phyloP scores from a whole-genome alignment of 2,888 invertebrate species.

The Pseudococcus viburni region DNA sequence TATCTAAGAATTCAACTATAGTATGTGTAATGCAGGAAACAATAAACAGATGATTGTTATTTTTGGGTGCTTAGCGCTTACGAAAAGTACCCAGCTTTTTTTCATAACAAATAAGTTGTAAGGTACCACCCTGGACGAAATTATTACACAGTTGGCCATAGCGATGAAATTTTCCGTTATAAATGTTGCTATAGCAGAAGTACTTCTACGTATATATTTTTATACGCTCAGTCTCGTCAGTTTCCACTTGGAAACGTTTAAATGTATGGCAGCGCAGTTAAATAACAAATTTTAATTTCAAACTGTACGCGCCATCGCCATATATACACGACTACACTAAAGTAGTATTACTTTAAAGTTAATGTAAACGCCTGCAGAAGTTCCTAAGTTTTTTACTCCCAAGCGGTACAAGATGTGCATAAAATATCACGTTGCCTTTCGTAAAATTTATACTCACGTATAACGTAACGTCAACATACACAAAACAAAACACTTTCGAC shows the following conservation, averaged over 20 bases:
- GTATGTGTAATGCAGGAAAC: too few relatives aligned
- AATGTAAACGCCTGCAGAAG: slow-evolving; percentile 16
- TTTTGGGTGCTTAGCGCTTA: neutral
- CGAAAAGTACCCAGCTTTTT: neutral
- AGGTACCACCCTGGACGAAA: neutral
- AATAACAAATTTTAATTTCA: slow-evolving; percentile 25
- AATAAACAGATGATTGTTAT: neutral
- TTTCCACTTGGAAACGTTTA: slow-evolving; percentile 7
- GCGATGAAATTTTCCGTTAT: neutral
- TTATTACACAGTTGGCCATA: neutral
- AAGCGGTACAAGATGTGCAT: slow-evolving; percentile 21
- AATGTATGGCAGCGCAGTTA: slow-evolving; percentile 5
- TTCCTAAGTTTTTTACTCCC: neutral
- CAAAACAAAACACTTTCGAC: slow-evolving; percentile 21
- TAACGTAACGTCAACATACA: neutral
- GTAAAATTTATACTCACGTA: neutral
- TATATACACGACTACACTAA: neutral
- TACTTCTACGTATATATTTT: neutral
- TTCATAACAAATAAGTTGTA: neutral
- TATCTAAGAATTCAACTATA: too few relatives aligned
- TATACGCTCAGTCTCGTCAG: neutral
- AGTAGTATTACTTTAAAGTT: slow-evolving; percentile 21
- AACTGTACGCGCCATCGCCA: neutral
- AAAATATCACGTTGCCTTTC: neutral
- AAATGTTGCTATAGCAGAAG: neutral